Evolutionary conservation across 2,888 invertebrate genomes (phyloP).

Genomic region (Epiperipatus broadwayi): DNA sequence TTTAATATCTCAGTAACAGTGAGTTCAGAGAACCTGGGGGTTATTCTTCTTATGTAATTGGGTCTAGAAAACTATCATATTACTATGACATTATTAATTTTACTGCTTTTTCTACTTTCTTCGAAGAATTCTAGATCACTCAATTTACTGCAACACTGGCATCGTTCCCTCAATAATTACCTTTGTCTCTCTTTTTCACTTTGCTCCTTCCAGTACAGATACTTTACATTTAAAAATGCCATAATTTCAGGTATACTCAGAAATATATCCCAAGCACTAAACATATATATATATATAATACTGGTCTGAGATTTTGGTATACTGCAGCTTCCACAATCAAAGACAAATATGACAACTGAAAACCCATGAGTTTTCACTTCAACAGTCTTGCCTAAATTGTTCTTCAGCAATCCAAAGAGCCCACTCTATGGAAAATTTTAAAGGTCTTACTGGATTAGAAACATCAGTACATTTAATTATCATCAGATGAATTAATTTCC

Average conservation of each 20-base stretch:
- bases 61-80: no score
- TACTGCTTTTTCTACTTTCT: no score
- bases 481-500: constrained; percentile 73
- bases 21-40: no score
- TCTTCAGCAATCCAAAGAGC: constrained; percentile 87
- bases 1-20: no score
- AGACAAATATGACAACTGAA: constrained; percentile 96
- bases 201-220: constrained; percentile 67
- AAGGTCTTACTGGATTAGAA: constrained; percentile 79
- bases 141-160: no score
- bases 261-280: constrained; percentile 89
- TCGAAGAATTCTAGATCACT: no score
- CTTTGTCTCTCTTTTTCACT: constrained; percentile 20
- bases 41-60: no score
- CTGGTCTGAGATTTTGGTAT: constrained; percentile 94
- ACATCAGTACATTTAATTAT: constrained; percentile 97
- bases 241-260: constrained; percentile 81
- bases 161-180: no score
- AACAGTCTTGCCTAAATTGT: constrained; percentile 90
- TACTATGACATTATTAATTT: no score
- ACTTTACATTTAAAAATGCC: constrained; percentile 60
- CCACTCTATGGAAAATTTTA: constrained; percentile 61
- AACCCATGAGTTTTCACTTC: constrained; percentile 71
- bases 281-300: constrained; percentile 92
- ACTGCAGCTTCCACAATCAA: constrained; percentile 79